Evolutionary conservation across 30 jellyfish, hydroid and myxozoan genomes (phyloP).

Genomic region (Nemopilema nomurai): DNA sequence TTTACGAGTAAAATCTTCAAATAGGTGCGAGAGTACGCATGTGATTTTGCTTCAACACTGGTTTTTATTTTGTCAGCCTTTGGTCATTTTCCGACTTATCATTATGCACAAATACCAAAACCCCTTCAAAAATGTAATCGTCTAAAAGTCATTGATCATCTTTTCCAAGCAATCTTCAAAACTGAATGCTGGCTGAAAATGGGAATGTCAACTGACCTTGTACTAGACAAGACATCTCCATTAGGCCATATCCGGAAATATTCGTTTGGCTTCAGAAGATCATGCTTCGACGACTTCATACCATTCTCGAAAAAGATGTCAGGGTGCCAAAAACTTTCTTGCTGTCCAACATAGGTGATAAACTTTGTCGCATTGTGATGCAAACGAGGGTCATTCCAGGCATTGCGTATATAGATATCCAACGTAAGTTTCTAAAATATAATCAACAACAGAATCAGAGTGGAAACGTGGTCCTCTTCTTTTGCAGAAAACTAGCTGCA

Average conservation of each 20-base stretch:
- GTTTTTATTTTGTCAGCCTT: no score
- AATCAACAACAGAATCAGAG: not conserved
- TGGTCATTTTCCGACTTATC: no score
- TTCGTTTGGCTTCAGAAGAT: not conserved
- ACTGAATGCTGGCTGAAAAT: no score
- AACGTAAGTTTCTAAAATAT: not conserved
- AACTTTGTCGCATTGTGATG: not conserved
- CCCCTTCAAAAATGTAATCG: slow-evolving; percentile 1
- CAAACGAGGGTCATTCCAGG: not conserved
- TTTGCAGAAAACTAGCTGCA: no score
- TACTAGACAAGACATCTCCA: not conserved
- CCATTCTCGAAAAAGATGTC: not conserved
- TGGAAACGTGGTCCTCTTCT: not conserved
- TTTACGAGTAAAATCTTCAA: no score
- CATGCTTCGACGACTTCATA: not conserved
- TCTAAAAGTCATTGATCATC: not conserved
- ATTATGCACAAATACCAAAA: no score
- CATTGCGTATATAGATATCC: not conserved
- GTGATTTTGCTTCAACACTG: no score
- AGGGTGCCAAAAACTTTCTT: not conserved
- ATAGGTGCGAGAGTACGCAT: no score
- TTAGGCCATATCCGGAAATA: not conserved
- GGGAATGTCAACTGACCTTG: not conserved
- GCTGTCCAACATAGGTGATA: not conserved
- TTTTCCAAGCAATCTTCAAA: no score